A percentile compares a stretch with the other conserved stretches of the same genome.
Conservation (phyloP, 2,888 invertebrate species). For the Caenorhabditis macrosperma region DNA sequence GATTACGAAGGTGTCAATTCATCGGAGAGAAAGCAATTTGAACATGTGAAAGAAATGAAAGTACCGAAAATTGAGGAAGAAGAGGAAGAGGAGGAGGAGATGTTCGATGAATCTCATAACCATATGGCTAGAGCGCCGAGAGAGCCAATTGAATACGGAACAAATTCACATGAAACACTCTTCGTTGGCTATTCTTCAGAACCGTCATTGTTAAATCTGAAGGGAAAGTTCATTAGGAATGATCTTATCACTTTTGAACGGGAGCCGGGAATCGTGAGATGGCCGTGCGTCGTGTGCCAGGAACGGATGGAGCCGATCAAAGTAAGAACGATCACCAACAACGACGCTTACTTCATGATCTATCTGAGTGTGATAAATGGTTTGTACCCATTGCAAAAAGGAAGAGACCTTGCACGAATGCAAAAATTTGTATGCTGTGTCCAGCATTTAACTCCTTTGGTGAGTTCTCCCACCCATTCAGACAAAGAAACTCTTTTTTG, state of each 20-base stretch:
- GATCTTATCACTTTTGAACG: neutral
- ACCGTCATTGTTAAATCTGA: too few relatives aligned
- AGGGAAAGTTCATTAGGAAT: too few relatives aligned
- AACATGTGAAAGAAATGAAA: neutral
- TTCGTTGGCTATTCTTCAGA: too few relatives aligned
- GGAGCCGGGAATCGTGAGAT: conserved; percentile 3
- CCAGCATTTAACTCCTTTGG: neutral
- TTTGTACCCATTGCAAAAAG: neutral
- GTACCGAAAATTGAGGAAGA: too few relatives aligned
- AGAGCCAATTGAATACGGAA: too few relatives aligned
- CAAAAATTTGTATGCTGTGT: conserved; percentile 13
- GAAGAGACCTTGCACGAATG: neutral
- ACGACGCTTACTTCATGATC: conserved; percentile 21
- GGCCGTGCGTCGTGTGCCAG: conserved; percentile 12
- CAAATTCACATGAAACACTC: too few relatives aligned
- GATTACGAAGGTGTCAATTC: conserved; percentile 2
- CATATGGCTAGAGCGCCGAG: too few relatives aligned
- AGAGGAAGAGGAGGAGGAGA: too few relatives aligned
- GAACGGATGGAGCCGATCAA: neutral
- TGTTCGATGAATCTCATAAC: too few relatives aligned
- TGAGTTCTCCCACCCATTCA: neutral
- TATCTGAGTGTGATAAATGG: neutral
- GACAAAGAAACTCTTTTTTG: neutral
- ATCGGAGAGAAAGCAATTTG: too few relatives aligned
- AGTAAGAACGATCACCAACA: neutral